Evolutionary conservation across 2,888 invertebrate genomes (phyloP).

Genomic region (Drosophila acutilabella): DNA sequence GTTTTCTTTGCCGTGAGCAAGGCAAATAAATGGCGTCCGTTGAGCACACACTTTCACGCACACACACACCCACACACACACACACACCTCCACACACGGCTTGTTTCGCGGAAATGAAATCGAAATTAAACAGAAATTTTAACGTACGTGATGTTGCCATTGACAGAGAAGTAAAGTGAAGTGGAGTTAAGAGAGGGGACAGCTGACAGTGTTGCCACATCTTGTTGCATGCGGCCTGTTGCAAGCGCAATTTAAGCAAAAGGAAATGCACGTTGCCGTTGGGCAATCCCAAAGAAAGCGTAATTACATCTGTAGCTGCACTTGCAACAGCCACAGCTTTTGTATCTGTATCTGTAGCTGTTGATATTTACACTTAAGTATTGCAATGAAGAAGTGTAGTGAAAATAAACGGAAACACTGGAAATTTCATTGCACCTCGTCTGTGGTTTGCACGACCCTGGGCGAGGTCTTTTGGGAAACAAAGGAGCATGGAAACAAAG

Average conservation of each 20-base stretch:
- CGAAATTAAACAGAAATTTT: constrained; percentile 74
- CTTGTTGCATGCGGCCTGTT: constrained; percentile 34
- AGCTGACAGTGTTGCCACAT: constrained; percentile 37
- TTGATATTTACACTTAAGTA: constrained; percentile 61
- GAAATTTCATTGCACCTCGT: constrained; percentile 5
- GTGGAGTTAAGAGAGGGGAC: neutral
- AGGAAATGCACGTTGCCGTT: constrained; percentile 56
- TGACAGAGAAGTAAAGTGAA: constrained; percentile 21
- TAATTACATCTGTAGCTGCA: constrained; percentile 45
- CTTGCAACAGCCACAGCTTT: neutral
- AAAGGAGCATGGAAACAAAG: too few relatives aligned
- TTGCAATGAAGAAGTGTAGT: neutral
- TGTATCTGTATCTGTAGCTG: constrained; percentile 22
- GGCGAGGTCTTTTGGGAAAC: neutral
- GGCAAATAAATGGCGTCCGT: constrained; percentile 46
- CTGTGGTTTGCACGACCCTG: constrained; percentile 12
- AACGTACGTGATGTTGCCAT: constrained; percentile 49
- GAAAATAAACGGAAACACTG: constrained; percentile 8
- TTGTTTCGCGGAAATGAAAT: constrained; percentile 70
- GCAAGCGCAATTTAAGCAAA: constrained; percentile 72
- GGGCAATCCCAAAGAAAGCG: constrained; percentile 34
- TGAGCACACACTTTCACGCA: constrained; percentile 7
- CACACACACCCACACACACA: too few relatives aligned
- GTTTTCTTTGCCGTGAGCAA: constrained; percentile 2
- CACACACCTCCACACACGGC: neutral